These are phyloP conservation scores for Euplagia quadripunctaria DNA, from an alignment of 2,888 invertebrate genomes.

Conservation along the genomic window DNA sequence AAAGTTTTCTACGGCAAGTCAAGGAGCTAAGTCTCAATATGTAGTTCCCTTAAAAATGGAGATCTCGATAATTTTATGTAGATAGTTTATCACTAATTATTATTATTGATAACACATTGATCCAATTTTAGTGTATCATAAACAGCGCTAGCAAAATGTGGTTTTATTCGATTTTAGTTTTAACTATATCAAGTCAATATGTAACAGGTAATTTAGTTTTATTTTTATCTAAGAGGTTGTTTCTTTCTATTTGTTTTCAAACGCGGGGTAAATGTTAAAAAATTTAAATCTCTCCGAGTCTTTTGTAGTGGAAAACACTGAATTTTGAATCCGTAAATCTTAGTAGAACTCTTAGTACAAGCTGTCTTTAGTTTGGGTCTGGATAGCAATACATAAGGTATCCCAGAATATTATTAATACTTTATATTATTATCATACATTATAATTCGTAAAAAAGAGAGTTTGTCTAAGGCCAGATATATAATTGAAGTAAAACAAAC, in stretches of 20 bases:
- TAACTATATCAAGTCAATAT: conserved; percentile 47
- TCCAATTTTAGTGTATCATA: conserved; percentile 37
- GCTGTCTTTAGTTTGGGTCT: too few species aligned
- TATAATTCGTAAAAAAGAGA: too few species aligned
- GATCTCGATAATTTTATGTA: background rate
- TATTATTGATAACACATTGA: conserved; percentile 26
- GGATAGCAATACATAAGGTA: too few species aligned
- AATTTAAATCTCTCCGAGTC: background rate
- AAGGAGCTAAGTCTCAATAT: background rate
- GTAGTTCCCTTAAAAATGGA: background rate
- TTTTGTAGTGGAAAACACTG: background rate
- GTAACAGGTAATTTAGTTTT: conserved; percentile 44
- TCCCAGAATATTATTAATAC: too few species aligned
- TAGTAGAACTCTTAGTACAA: too few species aligned
- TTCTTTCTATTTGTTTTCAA: background rate
- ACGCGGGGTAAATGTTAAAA: background rate
- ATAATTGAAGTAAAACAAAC: too few species aligned
- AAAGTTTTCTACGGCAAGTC: background rate
- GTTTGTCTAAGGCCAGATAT: too few species aligned
- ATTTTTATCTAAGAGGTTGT: background rate
- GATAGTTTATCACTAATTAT: conserved; percentile 43
- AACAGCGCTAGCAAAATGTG: conserved; percentile 45
- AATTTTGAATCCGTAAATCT: background rate
- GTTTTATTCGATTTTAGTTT: conserved; percentile 48
- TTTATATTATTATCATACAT: too few species aligned